Base-by-base conservation (phyloP, 2,888 invertebrate species). In the Xestoiulus laeticollis region DNA sequence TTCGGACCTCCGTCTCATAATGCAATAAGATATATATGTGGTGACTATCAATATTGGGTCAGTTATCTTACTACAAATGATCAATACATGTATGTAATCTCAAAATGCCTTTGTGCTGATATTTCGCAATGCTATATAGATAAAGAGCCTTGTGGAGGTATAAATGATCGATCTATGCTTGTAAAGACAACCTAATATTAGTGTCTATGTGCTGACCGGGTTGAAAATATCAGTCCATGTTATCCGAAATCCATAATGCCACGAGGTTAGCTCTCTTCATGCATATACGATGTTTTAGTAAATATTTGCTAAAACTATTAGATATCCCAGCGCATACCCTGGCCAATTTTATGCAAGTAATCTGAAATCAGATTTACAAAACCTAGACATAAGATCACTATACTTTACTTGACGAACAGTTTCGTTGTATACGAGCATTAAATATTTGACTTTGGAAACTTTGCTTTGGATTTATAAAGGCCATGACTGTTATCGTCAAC, bases 221-320 rank as follows among this genome's bases (percentile, higher is more conserved):
- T 68, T 68, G 4, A 68, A 22, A 22, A 22, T 68, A 22, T n/a
- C 22, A 22, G 22, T 59, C 53, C 53, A 68, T 68, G 19, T 38
- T 26, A 68, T 6, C 59, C 22, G 22, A 68, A 68, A 68, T 8
- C 22, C 59, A 10, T 22, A 22, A 68, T 68, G 22, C 59, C 1
- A 26, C 10, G 59, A 68, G 53, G 19, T n/a, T 6, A n/a, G 53
- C 14, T n/a, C 16, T 6, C 48, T 6, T 1, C n/a, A n/a, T n/a
- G n/a, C 6, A 48, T n/a, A 68, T 30, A 30, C 78, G 30, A 26
- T 22, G 30, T 78, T 30, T 78, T 78, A 30, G 78, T 30, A 78
- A 78, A 78, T 78, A 78, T 78, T 78, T 78, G 78, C 78, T 12
- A 78, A 78, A 78, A 78, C 78, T 78, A 78, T 78, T 78, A 78